These are phyloP conservation scores for Plebejus melissa DNA, from an alignment of 2,888 invertebrate species.

Conservation along the genomic window DNA sequence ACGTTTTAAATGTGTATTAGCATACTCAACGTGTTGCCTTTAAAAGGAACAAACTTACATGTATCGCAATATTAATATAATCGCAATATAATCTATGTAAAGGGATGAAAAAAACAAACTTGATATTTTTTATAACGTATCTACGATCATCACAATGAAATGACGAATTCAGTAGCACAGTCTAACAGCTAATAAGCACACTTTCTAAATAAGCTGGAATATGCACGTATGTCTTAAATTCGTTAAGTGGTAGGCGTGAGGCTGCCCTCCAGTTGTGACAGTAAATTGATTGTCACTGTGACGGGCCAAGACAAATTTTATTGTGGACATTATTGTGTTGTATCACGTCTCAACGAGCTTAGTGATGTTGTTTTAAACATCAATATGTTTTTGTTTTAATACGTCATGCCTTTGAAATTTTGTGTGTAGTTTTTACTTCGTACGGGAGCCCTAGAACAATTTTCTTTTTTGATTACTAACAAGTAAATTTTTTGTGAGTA, in stretches of 20 bases:
- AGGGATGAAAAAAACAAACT: background rate
- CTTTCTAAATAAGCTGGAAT: background rate
- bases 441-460: too few species aligned
- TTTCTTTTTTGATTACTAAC: too few species aligned
- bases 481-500: too few species aligned
- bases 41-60: background rate
- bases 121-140: too few species aligned
- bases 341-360: constrained; percentile 45
- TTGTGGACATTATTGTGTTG: constrained; percentile 59
- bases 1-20: background rate
- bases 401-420: too few species aligned
- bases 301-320: constrained; percentile 61
- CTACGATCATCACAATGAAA: too few species aligned
- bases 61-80: background rate
- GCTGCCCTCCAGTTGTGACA: constrained; percentile 51
- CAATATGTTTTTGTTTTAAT: background rate
- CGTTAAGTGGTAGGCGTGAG: constrained; percentile 40
- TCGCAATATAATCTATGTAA: background rate
- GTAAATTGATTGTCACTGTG: constrained; percentile 76
- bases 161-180: background rate
- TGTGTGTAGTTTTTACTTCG: too few species aligned
- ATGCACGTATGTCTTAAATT: constrained; percentile 21
- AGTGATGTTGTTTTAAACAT: constrained; percentile 42
- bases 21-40: background rate
- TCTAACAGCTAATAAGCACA: background rate